phyloP scores from a whole-genome alignment of 2,113 vertebrate genomes.

The Lepisosteus oculatus region DNA sequence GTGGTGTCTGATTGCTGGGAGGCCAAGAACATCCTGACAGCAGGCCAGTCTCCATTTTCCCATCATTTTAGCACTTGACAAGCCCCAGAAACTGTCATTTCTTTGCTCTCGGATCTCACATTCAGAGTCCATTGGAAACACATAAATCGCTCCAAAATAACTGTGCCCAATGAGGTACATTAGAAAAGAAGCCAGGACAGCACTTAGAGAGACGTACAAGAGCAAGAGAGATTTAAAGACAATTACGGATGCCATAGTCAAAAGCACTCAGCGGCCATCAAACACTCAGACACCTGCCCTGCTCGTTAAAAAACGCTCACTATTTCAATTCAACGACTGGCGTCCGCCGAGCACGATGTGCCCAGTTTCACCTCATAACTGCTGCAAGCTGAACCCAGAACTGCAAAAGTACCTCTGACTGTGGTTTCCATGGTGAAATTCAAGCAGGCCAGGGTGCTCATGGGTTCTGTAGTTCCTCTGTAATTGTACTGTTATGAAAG shows the following conservation, averaged over 20 bases:
- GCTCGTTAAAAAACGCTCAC: not conserved
- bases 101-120: not conserved
- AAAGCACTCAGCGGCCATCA: not conserved
- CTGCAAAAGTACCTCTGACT: not conserved
- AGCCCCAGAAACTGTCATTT: not conserved
- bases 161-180: not conserved
- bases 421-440: not conserved
- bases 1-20: no score
- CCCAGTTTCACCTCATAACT: slow-evolving; percentile 5
- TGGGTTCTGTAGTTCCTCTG: not conserved
- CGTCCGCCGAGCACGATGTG: not conserved
- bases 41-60: slow-evolving; percentile 4
- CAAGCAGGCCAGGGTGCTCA: not conserved
- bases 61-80: not conserved
- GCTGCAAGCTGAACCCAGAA: not conserved
- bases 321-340: not conserved
- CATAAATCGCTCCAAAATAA: slow-evolving; percentile 8
- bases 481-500: not conserved
- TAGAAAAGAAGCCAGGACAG: not conserved
- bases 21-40: not conserved
- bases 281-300: not conserved
- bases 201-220: not conserved
- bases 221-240: slow-evolving; percentile 15
- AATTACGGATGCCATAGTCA: not conserved
- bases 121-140: not conserved